Percentiles rank a stretch among this genome's conserved stretches.
Evolutionary conservation across 2,113 vertebrate genomes (phyloP).

Genomic region (Plestiodon gilberti): DNA sequence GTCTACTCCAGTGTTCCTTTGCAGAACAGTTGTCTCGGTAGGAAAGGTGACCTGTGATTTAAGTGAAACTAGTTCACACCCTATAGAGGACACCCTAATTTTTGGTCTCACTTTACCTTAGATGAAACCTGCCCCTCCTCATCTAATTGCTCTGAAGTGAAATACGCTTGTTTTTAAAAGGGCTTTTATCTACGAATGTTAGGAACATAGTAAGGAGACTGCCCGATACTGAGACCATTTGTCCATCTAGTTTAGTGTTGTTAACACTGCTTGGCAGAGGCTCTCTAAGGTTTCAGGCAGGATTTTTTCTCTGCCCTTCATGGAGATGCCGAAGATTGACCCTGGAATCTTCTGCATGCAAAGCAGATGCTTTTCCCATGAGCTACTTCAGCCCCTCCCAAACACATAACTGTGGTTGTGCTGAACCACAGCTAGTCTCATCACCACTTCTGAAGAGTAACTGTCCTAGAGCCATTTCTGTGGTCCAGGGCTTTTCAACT

Average conservation of each 20-base stretch:
- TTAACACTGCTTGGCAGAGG: no score
- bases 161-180: not conserved
- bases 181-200: slow-evolving; percentile 9
- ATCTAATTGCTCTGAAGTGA: slow-evolving; percentile 14
- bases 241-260: no score
- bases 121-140: slow-evolving; percentile 2
- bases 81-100: not conserved
- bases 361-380: no score
- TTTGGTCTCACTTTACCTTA: not conserved
- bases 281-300: no score
- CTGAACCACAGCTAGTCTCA: not conserved
- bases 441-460: not conserved
- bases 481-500: no score
- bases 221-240: no score
- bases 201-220: no score
- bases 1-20: not conserved
- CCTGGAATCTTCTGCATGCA: no score
- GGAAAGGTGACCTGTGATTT: not conserved
- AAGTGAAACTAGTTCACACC: slow-evolving; percentile 10
- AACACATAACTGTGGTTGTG: no score
- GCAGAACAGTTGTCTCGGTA: not conserved
- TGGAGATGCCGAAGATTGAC: no score
- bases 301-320: no score
- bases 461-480: slow-evolving; percentile 9
- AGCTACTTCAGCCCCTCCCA: no score